Conservation (phyloP, 2,797 vertebrate species). For the Lithobates pipiens region DNA sequence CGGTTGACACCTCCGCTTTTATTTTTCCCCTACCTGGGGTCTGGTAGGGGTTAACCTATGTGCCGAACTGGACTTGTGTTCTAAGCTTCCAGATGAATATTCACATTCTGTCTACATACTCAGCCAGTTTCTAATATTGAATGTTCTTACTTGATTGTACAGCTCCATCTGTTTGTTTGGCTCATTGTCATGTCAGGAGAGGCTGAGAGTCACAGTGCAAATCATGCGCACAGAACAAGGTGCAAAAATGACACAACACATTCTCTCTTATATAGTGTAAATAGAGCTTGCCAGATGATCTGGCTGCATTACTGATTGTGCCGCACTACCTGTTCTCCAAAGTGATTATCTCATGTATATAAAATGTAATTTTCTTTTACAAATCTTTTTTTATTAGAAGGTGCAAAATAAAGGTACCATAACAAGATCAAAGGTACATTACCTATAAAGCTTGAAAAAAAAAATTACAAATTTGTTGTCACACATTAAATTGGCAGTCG, state of each 20-base stretch:
- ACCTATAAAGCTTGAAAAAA: too few relatives aligned
- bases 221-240: constrained; percentile 34
- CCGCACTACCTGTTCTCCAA: not conserved
- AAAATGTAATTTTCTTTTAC: too few relatives aligned
- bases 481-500: too few relatives aligned
- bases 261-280: constrained; percentile 12
- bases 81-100: not conserved
- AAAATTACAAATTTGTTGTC: too few relatives aligned
- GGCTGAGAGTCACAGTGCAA: constrained; percentile 30
- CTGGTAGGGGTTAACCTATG: not conserved
- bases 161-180: constrained; percentile 47
- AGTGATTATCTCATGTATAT: not conserved
- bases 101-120: constrained; percentile 12
- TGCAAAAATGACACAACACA: constrained; percentile 34
- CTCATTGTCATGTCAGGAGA: constrained; percentile 21
- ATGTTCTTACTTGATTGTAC: constrained; percentile 36
- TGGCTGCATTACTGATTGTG: constrained; percentile 26
- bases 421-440: too few relatives aligned
- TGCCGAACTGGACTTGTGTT: not conserved
- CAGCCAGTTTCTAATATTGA: constrained; percentile 14
- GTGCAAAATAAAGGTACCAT: too few relatives aligned
- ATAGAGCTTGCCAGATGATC: constrained; percentile 21
- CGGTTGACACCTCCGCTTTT: too few relatives aligned
- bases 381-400: too few relatives aligned
- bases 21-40: not conserved